These are phyloP conservation scores for Dinocampus coccinellae DNA, from an alignment of 2,888 invertebrate species.

Conservation along the genomic window DNA sequence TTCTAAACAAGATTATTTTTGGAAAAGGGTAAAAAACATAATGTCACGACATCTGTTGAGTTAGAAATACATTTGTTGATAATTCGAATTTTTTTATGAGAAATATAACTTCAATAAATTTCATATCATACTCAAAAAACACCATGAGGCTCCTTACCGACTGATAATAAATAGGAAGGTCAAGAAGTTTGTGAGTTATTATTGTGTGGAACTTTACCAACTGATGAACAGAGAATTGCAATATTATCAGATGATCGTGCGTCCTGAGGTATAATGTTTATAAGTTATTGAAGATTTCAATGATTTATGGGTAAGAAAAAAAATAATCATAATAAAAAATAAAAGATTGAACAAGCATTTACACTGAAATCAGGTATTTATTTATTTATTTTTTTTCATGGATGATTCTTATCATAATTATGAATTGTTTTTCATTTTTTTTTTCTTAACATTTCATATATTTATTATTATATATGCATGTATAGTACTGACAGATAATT, in stretches of 20 bases:
- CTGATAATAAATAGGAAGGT: neutral
- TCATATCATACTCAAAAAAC: no score
- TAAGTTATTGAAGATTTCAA: no score
- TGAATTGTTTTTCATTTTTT: neutral
- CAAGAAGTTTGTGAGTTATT: neutral
- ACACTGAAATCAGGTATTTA: neutral
- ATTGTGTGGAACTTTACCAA: neutral
- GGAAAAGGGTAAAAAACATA: no score
- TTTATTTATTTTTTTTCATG: neutral
- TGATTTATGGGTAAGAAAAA: no score
- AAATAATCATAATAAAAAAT: neutral
- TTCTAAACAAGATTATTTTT: no score
- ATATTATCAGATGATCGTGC: no score
- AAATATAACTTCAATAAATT: no score
- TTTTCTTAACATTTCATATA: neutral
- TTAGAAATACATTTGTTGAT: no score
- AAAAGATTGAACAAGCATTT: neutral
- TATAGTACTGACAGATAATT: slow-evolving; percentile 1
- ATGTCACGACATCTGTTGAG: no score
- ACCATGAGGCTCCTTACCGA: neutral
- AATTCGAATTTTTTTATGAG: no score
- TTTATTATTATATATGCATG: neutral
- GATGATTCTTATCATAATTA: neutral
- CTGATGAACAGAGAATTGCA: neutral
- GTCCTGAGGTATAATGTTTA: no score